Base-by-base conservation (phyloP, 2,888 invertebrate species). In the Drosophila maculinotata region DNA sequence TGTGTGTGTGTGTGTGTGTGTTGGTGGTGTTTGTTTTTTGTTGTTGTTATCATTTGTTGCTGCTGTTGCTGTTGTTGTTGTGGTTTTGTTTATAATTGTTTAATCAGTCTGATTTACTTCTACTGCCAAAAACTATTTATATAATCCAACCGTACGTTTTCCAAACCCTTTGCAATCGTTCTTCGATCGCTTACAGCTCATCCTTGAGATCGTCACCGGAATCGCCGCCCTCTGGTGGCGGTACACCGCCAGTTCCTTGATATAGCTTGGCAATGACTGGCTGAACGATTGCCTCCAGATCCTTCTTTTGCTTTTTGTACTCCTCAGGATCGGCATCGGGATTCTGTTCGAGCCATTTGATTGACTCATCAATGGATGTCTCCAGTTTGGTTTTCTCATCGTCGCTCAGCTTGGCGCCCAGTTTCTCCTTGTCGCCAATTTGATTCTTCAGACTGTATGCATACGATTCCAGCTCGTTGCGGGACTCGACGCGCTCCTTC, bases 371-470 rank as follows among this genome's bases (percentile, higher is more conserved):
- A 76, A 99, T 96, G n/a, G 97, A 97, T 84, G 96, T 95, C 90
- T 98, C 98, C 94, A 99, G 97, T 90, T 97, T 98, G 5, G 95
- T 92, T 92, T 99, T 99, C 80, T 99, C 99, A 0, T 96, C 96
- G 20, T 96, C 97, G 60, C 94, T 95, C 92, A 94, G 89, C 92
- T 99, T 99, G 51, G 97, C 94, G 33, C 99, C 99, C 59, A 99
- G 94, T 91, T 99, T 99, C 84, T 99, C 99, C 92, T 99, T 99
- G 91, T 99, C 99, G 57, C 94, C 94, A 26, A 99, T 93, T 92
- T 99, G 99, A 92, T 98, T 99, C 93, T 99, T 99, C 66, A 99
- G 94, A 2, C 98, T 98, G 92, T 99, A 99, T 0, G 98, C 97
- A 87, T 98, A 99, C 59, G 97, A 97, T 92, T 99, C 99, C 53